phyloP scores from a whole-genome alignment of 2,797 vertebrate species.

The Amphiprion clarkii region DNA sequence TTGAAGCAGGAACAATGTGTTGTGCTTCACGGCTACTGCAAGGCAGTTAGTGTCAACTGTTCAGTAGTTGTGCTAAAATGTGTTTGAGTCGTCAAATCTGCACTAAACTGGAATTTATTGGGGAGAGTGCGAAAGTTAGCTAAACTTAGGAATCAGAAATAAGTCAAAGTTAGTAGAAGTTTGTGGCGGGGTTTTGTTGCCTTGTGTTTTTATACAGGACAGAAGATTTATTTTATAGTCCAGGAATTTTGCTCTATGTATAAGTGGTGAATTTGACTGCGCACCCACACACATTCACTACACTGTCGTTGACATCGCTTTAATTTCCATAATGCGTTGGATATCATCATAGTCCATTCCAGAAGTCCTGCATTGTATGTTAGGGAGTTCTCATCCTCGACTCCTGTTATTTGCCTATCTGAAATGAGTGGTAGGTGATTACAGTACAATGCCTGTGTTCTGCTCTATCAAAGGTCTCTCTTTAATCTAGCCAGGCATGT shows the following conservation, averaged over 20 bases:
- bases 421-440: background rate
- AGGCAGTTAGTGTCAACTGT: constrained; percentile 24
- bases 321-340: constrained; percentile 5
- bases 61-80: constrained; percentile 6
- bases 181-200: constrained; percentile 18
- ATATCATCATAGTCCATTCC: background rate
- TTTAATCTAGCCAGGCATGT: background rate
- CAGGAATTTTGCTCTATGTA: background rate
- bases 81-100: constrained; percentile 15
- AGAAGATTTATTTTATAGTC: constrained; percentile 10
- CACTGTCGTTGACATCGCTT: background rate
- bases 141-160: constrained; percentile 5
- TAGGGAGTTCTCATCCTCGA: background rate
- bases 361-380: background rate
- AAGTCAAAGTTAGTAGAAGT: background rate
- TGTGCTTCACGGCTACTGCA: constrained; percentile 7
- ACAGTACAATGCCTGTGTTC: background rate
- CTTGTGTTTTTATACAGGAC: constrained; percentile 40
- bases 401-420: background rate
- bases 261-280: background rate
- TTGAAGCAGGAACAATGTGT: constrained; percentile 3
- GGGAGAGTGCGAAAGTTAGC: background rate
- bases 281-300: background rate
- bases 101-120: constrained; percentile 14
- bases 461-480: background rate